Conservation (phyloP, 2,888 invertebrate genomes). For the Aporophyla lueneburgensis region DNA sequence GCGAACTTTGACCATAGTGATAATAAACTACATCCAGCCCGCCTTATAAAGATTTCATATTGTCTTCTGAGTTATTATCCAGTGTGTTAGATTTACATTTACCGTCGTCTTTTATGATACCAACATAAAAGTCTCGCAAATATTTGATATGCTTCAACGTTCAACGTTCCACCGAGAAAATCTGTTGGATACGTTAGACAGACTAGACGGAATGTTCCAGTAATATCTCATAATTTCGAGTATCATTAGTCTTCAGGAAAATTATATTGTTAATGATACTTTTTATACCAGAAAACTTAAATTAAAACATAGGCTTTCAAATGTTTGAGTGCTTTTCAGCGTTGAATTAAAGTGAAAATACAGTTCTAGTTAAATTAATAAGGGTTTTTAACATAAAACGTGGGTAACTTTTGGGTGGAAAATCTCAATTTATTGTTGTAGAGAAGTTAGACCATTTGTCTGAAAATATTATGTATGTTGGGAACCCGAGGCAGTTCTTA, state of each 20-base stretch:
- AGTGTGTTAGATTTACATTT: conserved; percentile 45
- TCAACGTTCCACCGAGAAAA: conserved; percentile 5
- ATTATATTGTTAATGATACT: conserved; percentile 4
- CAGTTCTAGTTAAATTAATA: conserved; percentile 7
- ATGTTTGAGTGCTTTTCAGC: conserved; percentile 9
- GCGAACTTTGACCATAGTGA: conserved; percentile 9
- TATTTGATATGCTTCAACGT: conserved; percentile 34
- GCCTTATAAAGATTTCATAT: conserved; percentile 44
- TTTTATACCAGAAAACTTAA: conserved; percentile 14
- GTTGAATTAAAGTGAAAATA: conserved; percentile 28
- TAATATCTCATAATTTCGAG: conserved; percentile 5
- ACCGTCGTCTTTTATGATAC: conserved; percentile 41
- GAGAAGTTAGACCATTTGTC: conserved; percentile 33
- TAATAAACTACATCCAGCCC: conserved; percentile 20
- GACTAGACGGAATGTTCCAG: background rate
- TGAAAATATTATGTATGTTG: conserved; percentile 26
- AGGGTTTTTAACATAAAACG: conserved; percentile 17
- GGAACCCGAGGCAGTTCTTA: background rate
- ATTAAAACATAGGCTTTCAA: conserved; percentile 16
- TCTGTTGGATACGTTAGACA: conserved; percentile 19
- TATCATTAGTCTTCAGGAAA: background rate
- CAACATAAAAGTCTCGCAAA: conserved; percentile 37
- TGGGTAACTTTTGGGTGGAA: conserved; percentile 15
- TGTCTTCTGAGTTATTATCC: conserved; percentile 45
- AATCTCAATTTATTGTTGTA: conserved; percentile 26